phyloP scores from a whole-genome alignment of 2,888 invertebrate genomes.

The Meiosimyza decipiens region DNA sequence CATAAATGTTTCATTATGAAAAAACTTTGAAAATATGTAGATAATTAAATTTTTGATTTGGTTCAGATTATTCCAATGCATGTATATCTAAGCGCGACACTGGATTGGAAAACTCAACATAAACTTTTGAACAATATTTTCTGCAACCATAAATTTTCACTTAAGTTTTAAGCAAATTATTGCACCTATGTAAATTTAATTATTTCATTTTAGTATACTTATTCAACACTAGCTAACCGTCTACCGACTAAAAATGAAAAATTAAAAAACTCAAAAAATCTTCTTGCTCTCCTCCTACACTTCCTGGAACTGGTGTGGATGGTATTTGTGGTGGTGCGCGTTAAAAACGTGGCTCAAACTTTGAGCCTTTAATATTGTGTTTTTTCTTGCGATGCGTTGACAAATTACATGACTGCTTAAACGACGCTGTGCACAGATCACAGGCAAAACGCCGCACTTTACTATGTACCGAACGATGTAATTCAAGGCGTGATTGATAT shows the following conservation, averaged over 20 bases:
- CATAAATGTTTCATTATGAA: no score
- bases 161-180: no score
- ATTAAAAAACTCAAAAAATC: conserved; percentile 3
- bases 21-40: no score
- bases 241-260: conserved; percentile 16
- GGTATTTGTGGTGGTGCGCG: not conserved
- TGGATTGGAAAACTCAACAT: no score
- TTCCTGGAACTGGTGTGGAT: not conserved
- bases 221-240: conserved; percentile 1
- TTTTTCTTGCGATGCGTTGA: conserved; percentile 63
- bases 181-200: no score
- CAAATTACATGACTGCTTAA: conserved; percentile 61
- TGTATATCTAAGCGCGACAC: no score
- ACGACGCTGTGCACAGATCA: conserved; percentile 60
- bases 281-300: not conserved
- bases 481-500: conserved; percentile 60
- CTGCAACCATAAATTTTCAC: no score
- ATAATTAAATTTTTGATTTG: no score
- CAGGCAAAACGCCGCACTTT: conserved; percentile 61
- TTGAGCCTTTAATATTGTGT: conserved; percentile 58
- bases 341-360: conserved; percentile 35
- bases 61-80: no score
- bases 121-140: no score
- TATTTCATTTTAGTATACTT: no score
- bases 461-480: conserved; percentile 62